phyloP scores from a whole-genome alignment of 92 coral and sea anemone species.

The Epizoanthus rinbou region DNA sequence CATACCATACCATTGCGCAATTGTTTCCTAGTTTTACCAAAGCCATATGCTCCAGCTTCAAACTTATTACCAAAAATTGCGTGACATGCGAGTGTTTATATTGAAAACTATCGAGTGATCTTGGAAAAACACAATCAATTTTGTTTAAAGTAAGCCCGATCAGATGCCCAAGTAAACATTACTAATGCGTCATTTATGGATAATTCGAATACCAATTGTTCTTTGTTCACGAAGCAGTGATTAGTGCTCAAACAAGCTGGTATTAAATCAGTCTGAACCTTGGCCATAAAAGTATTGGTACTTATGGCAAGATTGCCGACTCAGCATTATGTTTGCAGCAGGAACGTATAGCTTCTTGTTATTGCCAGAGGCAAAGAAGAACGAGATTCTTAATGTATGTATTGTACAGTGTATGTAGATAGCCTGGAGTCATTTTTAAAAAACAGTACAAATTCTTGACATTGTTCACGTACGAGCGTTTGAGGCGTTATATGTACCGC shows the following conservation, averaged over 20 bases:
- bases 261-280: background rate
- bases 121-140: background rate
- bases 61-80: background rate
- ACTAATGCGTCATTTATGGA: conserved; percentile 41
- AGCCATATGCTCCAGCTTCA: background rate
- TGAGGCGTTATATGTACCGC: background rate
- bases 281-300: background rate
- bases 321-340: conserved; percentile 24
- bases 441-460: conserved; percentile 12
- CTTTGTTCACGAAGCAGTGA: conserved; percentile 33
- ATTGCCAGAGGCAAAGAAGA: conserved; percentile 43
- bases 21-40: no score
- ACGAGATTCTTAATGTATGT: conserved; percentile 36
- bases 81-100: background rate
- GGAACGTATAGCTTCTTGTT: conserved; percentile 38
- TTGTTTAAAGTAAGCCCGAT: conserved; percentile 21
- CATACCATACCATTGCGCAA: no score
- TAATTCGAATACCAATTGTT: conserved; percentile 46
- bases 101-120: conserved; percentile 6
- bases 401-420: background rate
- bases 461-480: conserved; percentile 1
- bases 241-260: conserved; percentile 5
- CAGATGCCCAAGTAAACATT: conserved; percentile 26
- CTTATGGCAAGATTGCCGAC: conserved; percentile 29
- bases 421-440: background rate